Percentiles rank a stretch among this genome's conserved stretches.
Conservation (phyloP, 2,888 invertebrate species). For the Melanostoma mellinum region DNA sequence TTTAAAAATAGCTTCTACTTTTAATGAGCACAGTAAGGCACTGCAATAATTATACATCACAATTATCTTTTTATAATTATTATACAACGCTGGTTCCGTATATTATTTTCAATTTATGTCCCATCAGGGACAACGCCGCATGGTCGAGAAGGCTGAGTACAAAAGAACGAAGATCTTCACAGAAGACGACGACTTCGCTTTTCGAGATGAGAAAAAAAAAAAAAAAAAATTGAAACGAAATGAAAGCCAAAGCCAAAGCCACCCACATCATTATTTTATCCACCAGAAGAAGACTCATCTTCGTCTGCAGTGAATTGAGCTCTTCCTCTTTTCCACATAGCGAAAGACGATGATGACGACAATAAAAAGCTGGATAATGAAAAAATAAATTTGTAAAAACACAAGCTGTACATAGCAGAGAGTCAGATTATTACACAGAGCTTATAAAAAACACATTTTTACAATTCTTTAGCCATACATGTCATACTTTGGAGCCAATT, state of each 20-base stretch:
- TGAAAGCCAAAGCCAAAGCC: slow-evolving; percentile 66
- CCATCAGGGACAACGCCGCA: slow-evolving; percentile 15
- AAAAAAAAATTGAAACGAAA: slow-evolving; percentile 43
- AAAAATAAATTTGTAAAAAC: slow-evolving; percentile 1
- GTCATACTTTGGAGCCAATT: slow-evolving; percentile 20
- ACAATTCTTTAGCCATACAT: slow-evolving; percentile 5
- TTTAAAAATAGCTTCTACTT: slow-evolving; percentile 22
- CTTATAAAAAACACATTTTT: slow-evolving; percentile 18
- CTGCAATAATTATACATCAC: slow-evolving; percentile 23
- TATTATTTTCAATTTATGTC: slow-evolving; percentile 12
- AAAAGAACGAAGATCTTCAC: slow-evolving; percentile 18
- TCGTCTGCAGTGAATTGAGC: slow-evolving; percentile 18
- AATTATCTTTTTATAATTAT: slow-evolving; percentile 31
- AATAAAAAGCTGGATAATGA: neutral
- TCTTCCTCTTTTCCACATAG: slow-evolving; percentile 4
- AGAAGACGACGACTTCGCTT: slow-evolving; percentile 9
- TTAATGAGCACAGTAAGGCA: slow-evolving; percentile 39
- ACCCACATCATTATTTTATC: slow-evolving; percentile 59
- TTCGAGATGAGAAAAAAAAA: slow-evolving; percentile 11
- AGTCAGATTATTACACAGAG: slow-evolving; percentile 3
- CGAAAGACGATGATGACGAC: neutral
- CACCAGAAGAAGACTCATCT: slow-evolving; percentile 23
- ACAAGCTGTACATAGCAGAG: slow-evolving; percentile 9
- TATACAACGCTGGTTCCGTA: slow-evolving; percentile 1
- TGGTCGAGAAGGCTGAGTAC: neutral